These are phyloP conservation scores for Arrhamphus sclerolepis DNA, from an alignment of 2,797 vertebrate genomes.

Conservation along the genomic window DNA sequence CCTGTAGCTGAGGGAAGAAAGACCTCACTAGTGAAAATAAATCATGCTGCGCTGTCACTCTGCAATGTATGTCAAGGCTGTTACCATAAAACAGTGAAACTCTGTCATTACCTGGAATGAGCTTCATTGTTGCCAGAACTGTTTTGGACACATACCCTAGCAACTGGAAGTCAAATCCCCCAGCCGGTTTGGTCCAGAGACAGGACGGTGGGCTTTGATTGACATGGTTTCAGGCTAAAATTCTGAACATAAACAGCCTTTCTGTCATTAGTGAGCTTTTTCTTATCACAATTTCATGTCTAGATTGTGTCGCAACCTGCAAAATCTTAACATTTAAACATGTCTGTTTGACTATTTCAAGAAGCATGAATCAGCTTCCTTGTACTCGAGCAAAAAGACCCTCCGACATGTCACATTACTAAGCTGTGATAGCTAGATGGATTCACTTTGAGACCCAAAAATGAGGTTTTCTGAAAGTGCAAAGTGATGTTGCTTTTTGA, in stretches of 20 bases:
- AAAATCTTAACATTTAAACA: background rate
- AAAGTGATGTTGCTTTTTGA: background rate
- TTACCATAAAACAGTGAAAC: conserved; percentile 64
- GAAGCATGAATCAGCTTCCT: background rate
- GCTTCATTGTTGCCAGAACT: conserved; percentile 59
- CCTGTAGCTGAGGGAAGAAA: conserved; percentile 38
- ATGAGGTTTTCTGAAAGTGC: background rate
- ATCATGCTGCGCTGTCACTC: conserved; percentile 54
- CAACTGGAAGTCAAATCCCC: conserved; percentile 51
- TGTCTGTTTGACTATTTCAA: background rate
- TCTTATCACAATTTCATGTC: background rate
- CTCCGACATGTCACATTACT: background rate
- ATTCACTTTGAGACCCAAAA: too few relatives aligned
- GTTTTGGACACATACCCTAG: conserved; percentile 67
- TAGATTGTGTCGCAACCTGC: conserved; percentile 5
- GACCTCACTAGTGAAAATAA: conserved; percentile 32
- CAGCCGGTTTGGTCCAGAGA: conserved; percentile 43
- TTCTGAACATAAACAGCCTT: conserved; percentile 33
- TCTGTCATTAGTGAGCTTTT: conserved; percentile 34
- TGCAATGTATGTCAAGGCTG: conserved; percentile 59
- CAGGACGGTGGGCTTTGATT: conserved; percentile 41
- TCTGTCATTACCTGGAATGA: conserved; percentile 72
- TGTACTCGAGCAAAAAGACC: background rate
- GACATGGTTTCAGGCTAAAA: conserved; percentile 40
- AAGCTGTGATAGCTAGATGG: background rate